Evolutionary conservation across 92 coral and sea anemone genomes (phyloP), one percentile per base, ranked within the genome.

Genomic region (Porites divaricata): DNA sequence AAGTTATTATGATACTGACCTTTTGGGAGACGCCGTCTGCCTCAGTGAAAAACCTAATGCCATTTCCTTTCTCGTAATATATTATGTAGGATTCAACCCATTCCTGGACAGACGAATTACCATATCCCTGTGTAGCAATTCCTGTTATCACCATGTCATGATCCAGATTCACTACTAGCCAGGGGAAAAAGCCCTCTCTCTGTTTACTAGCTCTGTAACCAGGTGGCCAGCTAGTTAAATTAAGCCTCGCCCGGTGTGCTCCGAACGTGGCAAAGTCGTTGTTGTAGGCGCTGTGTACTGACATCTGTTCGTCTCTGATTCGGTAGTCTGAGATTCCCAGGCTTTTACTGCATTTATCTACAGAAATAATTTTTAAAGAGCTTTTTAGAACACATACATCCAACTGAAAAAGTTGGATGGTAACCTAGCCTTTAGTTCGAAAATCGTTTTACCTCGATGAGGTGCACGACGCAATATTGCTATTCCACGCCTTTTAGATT

Each of bases 111-210:
- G 86, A 65, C 22, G 92, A 26, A 73, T 92, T 89, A 2, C 98
- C 98, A 67, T 92, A 94, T 6, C 98, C 98, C 70, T 94, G 98
- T 17, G 93, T 89, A 2, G 98, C 95, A 22, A 94, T 89, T 17
- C 93, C 95, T 49, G 98, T 94, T 24, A 94, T 89, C 41, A 92
- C 83, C 85, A 77, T 91, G 17, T 79, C 85, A 41, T 87, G 79
- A 25, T 79, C 84, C 22, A 94, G 83, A 41, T 78, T 87, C 49
- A 94, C 71, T 57, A 87, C 83, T 20, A 94, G 52, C 98, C 94
- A 94, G 2, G 83, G 49, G 14, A 59, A 88, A 16, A 26, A 54
- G 53, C 61, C 75, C 1, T 50, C 17, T 17, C 85, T 63, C 2
- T 79, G 50, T 2, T 72, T 74, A 66, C 89, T 71, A 17, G 94